Base-by-base conservation (phyloP, 2,888 invertebrate species). In the Chaetogeoica ovagalla region DNA sequence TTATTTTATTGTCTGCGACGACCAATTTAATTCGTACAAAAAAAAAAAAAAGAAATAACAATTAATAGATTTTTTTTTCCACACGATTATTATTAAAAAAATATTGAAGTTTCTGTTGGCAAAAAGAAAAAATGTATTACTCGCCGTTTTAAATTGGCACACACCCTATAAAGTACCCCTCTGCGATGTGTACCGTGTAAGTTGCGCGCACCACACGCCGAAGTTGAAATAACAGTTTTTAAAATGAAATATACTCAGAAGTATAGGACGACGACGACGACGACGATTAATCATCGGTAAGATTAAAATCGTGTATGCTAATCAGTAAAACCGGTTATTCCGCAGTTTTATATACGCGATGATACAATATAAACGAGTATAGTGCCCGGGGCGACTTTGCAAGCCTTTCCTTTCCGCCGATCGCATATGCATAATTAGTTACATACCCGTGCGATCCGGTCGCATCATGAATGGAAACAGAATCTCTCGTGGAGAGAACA, bases 281-380 rank as follows among this genome's bases (percentile, higher is more conserved):
- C 30, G 30, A 69, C 76, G 60, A 76, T 76, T 76, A 76, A 76
- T 76, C 76, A 76, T 76, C 57, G 76, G 68, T 17, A 48, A 76
- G 68, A 76, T 76, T 60, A 60, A 76, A 69, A 76, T 69, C 76
- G 60, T 76, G 66, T 68, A 76, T 76, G 76, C 68, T 76, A 76
- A 76, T 69, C 76, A 60, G 55, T 57, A 4, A 59, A 76, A 68
- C 76, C 76, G 68, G 76, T 68, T 60, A 68, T 59, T 68, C 13
- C 39, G 39, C 30, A 39, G 57, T 39, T 30, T 4, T 74, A 57
- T 30, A 30, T 30, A 30, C 4, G 30, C 4, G 30, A 30, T 57
- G 74, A 66, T 57, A 63, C 60, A 69, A 76, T 30, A 30, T 30
- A 30, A 30, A 30, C 30, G 30, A 30, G 30, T 30, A 75, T 4